Evolutionary conservation across 2,888 invertebrate species (phyloP).

Genomic region (Hypsopygia costalis): DNA sequence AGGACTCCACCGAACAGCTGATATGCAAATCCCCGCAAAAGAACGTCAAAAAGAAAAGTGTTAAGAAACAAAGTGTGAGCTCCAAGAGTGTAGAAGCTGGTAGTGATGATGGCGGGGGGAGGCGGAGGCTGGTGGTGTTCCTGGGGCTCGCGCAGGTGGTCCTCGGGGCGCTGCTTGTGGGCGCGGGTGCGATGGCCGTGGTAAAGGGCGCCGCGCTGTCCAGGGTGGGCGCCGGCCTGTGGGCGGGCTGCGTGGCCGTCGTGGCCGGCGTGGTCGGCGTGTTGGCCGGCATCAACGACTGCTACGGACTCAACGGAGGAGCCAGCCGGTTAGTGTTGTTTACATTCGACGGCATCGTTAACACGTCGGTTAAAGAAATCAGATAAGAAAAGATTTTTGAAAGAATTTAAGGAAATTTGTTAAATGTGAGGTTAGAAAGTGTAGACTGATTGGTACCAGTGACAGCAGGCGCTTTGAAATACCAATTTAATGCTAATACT

Average conservation of each 20-base stretch:
- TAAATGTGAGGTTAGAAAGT: too few species aligned
- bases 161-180: conserved; percentile 82
- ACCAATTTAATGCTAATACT: too few species aligned
- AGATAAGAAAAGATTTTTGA: too few species aligned
- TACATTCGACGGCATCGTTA: too few species aligned
- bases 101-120: conserved; percentile 35
- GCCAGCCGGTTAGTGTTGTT: conserved; percentile 44
- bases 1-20: conserved; percentile 79
- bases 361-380: too few species aligned
- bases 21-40: conserved; percentile 78
- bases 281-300: conserved; percentile 80
- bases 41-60: conserved; percentile 36
- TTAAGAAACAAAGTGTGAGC: conserved; percentile 57
- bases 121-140: conserved; percentile 65
- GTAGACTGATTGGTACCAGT: too few species aligned
- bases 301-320: conserved; percentile 63
- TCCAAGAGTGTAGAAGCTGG: conserved; percentile 65
- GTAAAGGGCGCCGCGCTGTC: conserved; percentile 81
- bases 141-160: conserved; percentile 82
- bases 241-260: conserved; percentile 84
- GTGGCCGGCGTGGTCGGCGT: conserved; percentile 83
- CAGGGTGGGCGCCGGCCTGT: conserved; percentile 83
- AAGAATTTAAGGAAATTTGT: too few species aligned
- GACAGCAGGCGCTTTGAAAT: too few species aligned
- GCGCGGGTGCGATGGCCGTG: conserved; percentile 82